Evolutionary conservation across 2,888 invertebrate genomes (phyloP).

Genomic region (Pachliopta kotzebuea): DNA sequence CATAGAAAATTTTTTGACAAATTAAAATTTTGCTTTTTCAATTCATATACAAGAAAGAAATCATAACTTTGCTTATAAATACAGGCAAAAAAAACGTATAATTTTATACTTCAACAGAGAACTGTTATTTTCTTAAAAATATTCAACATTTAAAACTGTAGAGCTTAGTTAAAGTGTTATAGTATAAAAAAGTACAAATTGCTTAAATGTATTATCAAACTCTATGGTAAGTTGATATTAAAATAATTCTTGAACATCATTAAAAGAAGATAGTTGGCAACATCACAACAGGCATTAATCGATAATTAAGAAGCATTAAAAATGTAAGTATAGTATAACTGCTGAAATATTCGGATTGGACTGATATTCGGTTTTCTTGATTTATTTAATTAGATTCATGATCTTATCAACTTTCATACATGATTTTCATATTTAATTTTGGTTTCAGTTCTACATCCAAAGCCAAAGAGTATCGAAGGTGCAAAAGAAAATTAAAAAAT

Average conservation of each 20-base stretch:
- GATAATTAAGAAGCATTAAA: conserved; percentile 10
- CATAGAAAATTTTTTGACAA: neutral
- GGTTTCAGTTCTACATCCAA: conserved; percentile 49
- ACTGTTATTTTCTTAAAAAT: neutral
- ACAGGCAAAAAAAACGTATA: neutral
- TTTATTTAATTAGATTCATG: conserved; percentile 56
- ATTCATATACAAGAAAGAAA: neutral
- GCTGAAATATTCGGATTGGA: conserved; percentile 46
- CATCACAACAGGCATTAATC: conserved; percentile 11
- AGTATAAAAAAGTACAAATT: conserved; percentile 27
- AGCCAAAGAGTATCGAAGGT: conserved; percentile 72
- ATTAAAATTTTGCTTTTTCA: neutral
- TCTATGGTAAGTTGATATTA: conserved; percentile 15
- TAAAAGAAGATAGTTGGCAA: conserved; percentile 17
- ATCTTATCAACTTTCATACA: conserved; percentile 60
- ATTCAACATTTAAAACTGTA: conserved; percentile 6
- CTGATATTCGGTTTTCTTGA: conserved; percentile 61
- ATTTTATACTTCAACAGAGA: neutral
- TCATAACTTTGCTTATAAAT: neutral
- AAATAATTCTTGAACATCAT: conserved; percentile 4
- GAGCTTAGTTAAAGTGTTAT: conserved; percentile 21
- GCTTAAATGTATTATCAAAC: conserved; percentile 23
- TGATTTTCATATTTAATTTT: conserved; percentile 47
- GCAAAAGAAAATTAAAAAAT: conserved; percentile 49
- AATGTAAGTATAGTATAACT: conserved; percentile 37